Evolutionary conservation across 2,888 invertebrate genomes (phyloP), one percentile per base, ranked within the genome.

Genomic region (Tinea semifulvella): DNA sequence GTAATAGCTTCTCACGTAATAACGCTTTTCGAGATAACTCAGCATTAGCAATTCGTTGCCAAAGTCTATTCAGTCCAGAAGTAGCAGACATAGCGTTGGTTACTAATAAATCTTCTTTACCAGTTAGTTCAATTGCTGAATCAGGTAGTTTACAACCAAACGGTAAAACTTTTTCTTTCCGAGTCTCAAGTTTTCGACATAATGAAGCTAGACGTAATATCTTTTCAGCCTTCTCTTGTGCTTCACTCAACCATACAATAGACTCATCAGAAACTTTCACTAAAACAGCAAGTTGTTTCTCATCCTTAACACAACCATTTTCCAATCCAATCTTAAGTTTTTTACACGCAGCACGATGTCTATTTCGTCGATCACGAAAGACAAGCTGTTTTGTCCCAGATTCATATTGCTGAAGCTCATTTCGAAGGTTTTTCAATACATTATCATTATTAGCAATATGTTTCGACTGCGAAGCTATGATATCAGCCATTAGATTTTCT

Each of bases 131-230:
- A n/a, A 54, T 55, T 13, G 68, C 65, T 1, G 63, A 59, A 44
- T 64, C 58, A 18, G 71, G 71, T 39, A 51, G 42, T 11, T 45
- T 47, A 5, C 61, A 59, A 39, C 69, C 75, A 48, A 60, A 82
- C 1, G 77, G 79, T 36, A 79, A 49, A 13, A 82, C 64, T 54
- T 80, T 82, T 60, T 85, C 85, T 10, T 71, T 63, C 49, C 75
- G 74, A 0, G 83, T 84, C 63, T 86, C 85, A 53, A 76, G 81
- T 58, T 84, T 85, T 26, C 81, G 63, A 50, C 86, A 85, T n/a
- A 81, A 64, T 17, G 71, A 68, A 17, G 77, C 73, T 49, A 86
- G 54, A 17, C 77, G 73, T 38, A 83, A 54, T 42, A 86, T 76
- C 53, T 74, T 76, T 47, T 82, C 76, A 3, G 82, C 84, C 56